Evolutionary conservation across 2,888 invertebrate species (phyloP).

Genomic region (Zaprionus lineosus): DNA sequence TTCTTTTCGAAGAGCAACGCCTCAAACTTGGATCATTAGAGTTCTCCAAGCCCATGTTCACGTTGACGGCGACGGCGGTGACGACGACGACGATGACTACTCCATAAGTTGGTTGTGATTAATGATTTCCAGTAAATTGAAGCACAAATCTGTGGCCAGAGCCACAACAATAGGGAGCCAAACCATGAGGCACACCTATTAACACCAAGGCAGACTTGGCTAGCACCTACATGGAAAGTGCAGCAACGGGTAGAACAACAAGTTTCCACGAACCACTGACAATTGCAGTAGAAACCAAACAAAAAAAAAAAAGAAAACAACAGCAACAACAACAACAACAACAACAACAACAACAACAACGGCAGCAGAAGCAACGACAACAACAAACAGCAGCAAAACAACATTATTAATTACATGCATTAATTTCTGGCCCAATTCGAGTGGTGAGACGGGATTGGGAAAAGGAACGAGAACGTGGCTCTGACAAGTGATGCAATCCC

Average conservation of each 20-base stretch:
- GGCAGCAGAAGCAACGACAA: slow-evolving; percentile 7
- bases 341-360: slow-evolving; percentile 34
- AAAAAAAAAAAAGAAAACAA: slow-evolving; percentile 20
- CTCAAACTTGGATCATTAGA: slow-evolving; percentile 47
- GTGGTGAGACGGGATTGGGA: slow-evolving; percentile 5
- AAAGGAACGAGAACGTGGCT: background rate
- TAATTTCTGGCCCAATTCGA: slow-evolving; percentile 64
- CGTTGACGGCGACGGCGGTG: slow-evolving; percentile 19
- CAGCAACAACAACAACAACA: slow-evolving; percentile 78
- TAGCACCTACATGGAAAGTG: slow-evolving; percentile 47
- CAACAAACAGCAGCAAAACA: slow-evolving; percentile 19
- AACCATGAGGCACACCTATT: slow-evolving; percentile 69
- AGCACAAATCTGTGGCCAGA: slow-evolving; percentile 60
- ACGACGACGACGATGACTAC: slow-evolving; percentile 37
- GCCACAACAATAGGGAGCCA: slow-evolving; percentile 67
- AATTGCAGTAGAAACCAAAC: slow-evolving; percentile 32
- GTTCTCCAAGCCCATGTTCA: slow-evolving; percentile 46
- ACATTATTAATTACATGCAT: slow-evolving; percentile 76
- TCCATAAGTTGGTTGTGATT: slow-evolving; percentile 63
- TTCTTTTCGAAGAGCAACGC: slow-evolving; percentile 16
- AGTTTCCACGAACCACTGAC: slow-evolving; percentile 58
- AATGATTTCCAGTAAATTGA: slow-evolving; percentile 63
- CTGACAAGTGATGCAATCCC: slow-evolving; percentile 72
- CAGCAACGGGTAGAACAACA: slow-evolving; percentile 28
- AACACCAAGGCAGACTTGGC: slow-evolving; percentile 61